These are phyloP conservation scores for Cottoperca gobio DNA, from an alignment of 2,797 vertebrate species.

Conservation along the genomic window DNA sequence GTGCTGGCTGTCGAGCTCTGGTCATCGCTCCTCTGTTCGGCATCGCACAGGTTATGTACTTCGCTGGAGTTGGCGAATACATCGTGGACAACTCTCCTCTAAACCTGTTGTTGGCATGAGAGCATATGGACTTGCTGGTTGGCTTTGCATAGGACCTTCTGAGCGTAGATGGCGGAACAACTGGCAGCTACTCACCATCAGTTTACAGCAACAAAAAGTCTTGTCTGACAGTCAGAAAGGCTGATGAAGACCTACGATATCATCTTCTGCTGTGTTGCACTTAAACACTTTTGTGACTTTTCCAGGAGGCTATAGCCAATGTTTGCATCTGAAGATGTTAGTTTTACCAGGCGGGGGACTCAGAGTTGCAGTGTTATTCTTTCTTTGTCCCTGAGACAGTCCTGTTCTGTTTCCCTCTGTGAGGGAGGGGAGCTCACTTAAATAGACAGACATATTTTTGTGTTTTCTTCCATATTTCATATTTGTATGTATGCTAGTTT, in stretches of 20 bases:
- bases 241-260: constrained; percentile 21
- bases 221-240: constrained; percentile 23
- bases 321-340: constrained; percentile 75
- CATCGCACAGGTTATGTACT: constrained; percentile 90
- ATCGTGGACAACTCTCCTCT: constrained; percentile 83
- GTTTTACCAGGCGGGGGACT: constrained; percentile 50
- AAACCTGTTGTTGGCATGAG: constrained; percentile 69
- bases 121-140: background rate
- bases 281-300: constrained; percentile 70
- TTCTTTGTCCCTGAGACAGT: constrained; percentile 54
- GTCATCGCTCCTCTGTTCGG: constrained; percentile 91
- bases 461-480: constrained; percentile 21
- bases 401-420: constrained; percentile 77
- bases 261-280: constrained; percentile 72
- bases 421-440: constrained; percentile 73
- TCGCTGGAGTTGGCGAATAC: constrained; percentile 87
- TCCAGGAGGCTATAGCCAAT: constrained; percentile 48
- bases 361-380: constrained; percentile 52
- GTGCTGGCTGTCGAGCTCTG: constrained; percentile 86
- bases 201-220: constrained; percentile 50
- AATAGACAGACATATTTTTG: constrained; percentile 17
- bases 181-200: constrained; percentile 73
- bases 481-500: constrained; percentile 15
- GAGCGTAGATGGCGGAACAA: constrained; percentile 17
- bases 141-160: constrained; percentile 21